Percentiles rank a stretch among this genome's conserved stretches.
Evolutionary conservation across 1,140 invertebrate species (phyloP).

Genomic region (Phthorimaea operculella): DNA sequence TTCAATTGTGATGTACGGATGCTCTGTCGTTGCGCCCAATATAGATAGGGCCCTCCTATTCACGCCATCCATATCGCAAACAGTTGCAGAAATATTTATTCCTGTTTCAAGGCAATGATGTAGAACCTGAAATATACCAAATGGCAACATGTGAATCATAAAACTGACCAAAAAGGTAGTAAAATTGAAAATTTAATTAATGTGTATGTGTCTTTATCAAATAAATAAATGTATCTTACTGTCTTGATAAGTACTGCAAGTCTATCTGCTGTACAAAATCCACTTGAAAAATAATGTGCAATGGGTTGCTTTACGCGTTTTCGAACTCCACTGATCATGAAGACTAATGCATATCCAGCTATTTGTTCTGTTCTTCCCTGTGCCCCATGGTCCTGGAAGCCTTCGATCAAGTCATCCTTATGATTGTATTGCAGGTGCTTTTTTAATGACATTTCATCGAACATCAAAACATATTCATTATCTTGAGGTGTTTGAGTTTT

Average conservation of each 20-base stretch:
- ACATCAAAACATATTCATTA: constrained; percentile 12
- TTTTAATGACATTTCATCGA: constrained; percentile 17
- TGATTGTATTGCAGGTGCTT: constrained; percentile 14
- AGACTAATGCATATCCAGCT: constrained; percentile 11
- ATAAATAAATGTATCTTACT: constrained; percentile 4
- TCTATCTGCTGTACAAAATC: constrained; percentile 12
- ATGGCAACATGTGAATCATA: neutral
- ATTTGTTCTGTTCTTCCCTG: constrained; percentile 13
- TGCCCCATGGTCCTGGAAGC: constrained; percentile 15
- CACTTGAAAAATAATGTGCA: constrained; percentile 8
- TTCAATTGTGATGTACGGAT: constrained; percentile 11
- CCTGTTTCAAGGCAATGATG: neutral
- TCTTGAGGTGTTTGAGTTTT: neutral
- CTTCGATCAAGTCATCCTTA: constrained; percentile 13
- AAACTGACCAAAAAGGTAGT: neutral
- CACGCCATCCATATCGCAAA: constrained; percentile 17
- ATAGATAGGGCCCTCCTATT: constrained; percentile 20
- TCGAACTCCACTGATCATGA: constrained; percentile 13
- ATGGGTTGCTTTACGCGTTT: constrained; percentile 12
- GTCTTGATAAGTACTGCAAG: constrained; percentile 14
- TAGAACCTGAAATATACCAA: constrained; percentile 1
- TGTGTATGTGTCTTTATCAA: neutral
- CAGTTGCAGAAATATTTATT: constrained; percentile 10
- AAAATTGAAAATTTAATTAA: neutral
- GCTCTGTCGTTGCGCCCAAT: constrained; percentile 9